Percentiles rank a stretch among this genome's conserved stretches.
These are phyloP conservation scores for Pseudorhombus dupliciocellatus DNA, from an alignment of 2,113 vertebrate genomes.

Conservation along the genomic window DNA sequence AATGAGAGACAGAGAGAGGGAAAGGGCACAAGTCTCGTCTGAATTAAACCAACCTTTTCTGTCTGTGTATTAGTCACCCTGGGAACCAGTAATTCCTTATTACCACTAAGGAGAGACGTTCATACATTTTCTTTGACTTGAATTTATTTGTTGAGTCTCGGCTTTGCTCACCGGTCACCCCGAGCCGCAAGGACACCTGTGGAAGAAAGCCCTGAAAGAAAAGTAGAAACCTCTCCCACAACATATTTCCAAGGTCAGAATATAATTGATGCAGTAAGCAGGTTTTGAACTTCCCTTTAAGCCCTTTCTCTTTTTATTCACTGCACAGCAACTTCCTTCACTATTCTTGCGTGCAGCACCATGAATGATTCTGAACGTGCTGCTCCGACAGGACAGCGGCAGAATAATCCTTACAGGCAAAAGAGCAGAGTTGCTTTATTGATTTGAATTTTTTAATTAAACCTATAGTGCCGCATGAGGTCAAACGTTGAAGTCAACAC, in stretches of 20 bases:
- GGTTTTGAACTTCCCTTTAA: neutral
- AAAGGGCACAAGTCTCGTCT: slow-evolving; percentile 45
- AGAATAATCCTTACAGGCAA: neutral
- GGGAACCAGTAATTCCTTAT: slow-evolving; percentile 60
- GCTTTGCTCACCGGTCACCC: slow-evolving; percentile 4
- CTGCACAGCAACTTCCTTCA: neutral
- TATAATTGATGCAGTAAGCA: neutral
- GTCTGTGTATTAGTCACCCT: slow-evolving; percentile 62
- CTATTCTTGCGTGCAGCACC: neutral
- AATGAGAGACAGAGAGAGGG: slow-evolving; percentile 2
- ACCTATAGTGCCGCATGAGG: neutral
- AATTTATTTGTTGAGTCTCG: slow-evolving; percentile 21
- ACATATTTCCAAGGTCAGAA: neutral
- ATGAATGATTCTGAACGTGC: slow-evolving; percentile 1
- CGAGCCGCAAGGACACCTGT: slow-evolving; percentile 53
- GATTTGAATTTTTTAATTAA: neutral
- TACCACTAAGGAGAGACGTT: slow-evolving; percentile 51
- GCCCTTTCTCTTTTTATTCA: neutral
- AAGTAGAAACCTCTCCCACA: neutral
- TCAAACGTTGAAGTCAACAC: neutral
- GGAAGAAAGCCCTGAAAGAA: slow-evolving; percentile 6
- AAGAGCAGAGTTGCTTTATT: neutral
- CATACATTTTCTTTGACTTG: slow-evolving; percentile 39
- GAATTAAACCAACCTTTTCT: slow-evolving; percentile 63
- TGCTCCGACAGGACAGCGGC: neutral